phyloP scores from a whole-genome alignment of 2,113 vertebrate genomes.

The Malurus alboscapulatus region DNA sequence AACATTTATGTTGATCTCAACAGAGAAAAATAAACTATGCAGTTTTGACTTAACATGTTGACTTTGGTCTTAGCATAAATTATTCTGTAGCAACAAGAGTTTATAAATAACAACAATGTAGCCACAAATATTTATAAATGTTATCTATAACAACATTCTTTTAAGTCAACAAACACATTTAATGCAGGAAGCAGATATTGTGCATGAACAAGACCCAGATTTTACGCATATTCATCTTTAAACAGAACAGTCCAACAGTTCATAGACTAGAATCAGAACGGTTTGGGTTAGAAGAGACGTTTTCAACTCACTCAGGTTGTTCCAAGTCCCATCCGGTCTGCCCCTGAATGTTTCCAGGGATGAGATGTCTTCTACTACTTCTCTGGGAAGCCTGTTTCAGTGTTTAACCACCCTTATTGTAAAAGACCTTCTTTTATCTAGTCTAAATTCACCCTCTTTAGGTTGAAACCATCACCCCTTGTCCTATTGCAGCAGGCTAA shows the following conservation, averaged over 20 bases:
- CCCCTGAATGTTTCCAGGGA: not conserved
- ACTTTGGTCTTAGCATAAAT: not conserved
- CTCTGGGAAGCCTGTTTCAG: not conserved
- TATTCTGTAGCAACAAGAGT: not conserved
- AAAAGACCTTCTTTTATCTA: not conserved
- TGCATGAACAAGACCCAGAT: not conserved
- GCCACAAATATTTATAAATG: not conserved
- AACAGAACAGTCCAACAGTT: not conserved
- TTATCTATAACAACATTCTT: not conserved
- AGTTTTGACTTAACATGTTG: not conserved
- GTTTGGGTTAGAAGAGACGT: not conserved
- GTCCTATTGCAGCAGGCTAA: not conserved
- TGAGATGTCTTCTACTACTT: not conserved
- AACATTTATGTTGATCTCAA: not conserved
- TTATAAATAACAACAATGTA: not conserved
- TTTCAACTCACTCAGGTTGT: not conserved
- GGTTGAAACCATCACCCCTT: not conserved
- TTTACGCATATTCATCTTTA: not conserved
- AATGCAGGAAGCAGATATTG: not conserved
- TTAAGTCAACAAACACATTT: not conserved
- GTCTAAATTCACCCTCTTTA: not conserved
- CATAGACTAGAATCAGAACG: not conserved
- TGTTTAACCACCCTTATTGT: not conserved
- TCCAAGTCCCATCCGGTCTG: not conserved
- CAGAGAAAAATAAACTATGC: not conserved